These are phyloP conservation scores for Phallusia fumigata DNA, from an alignment of 23 tunicate genomes.

Conservation along the genomic window DNA sequence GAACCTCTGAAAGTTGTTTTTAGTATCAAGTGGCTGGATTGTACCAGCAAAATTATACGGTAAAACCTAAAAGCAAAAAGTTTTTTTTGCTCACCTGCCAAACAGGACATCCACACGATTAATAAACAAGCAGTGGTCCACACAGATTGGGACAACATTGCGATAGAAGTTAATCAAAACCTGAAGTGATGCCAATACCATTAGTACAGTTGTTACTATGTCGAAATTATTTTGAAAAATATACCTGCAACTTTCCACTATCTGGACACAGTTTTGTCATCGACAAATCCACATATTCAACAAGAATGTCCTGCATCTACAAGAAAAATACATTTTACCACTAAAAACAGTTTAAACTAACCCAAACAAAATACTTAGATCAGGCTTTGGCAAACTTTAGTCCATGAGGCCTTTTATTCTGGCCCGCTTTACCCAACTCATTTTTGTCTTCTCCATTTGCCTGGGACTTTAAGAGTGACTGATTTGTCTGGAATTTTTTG, in stretches of 20 bases:
- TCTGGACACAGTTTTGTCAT: conserved; percentile 93
- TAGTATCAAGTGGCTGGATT: too few relatives aligned
- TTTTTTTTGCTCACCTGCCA: conserved; percentile 50
- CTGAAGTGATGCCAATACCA: conserved; percentile 16
- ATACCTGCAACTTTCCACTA: conserved; percentile 86
- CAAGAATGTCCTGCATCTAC: conserved; percentile 79
- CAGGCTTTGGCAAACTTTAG: too few relatives aligned
- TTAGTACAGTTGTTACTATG: background rate
- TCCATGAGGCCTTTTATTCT: too few relatives aligned
- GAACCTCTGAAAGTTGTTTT: too few relatives aligned
- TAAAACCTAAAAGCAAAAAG: background rate
- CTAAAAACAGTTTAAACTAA: too few relatives aligned
- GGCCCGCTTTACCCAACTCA: too few relatives aligned
- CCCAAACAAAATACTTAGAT: too few relatives aligned
- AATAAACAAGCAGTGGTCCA: conserved; percentile 80
- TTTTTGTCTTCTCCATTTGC: too few relatives aligned
- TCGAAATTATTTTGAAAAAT: too few relatives aligned
- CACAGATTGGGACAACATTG: conserved; percentile 90
- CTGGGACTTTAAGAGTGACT: too few relatives aligned
- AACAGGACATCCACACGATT: conserved; percentile 79
- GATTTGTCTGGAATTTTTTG: too few relatives aligned
- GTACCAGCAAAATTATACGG: background rate
- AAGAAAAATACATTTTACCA: background rate
- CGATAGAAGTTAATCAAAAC: conserved; percentile 74
- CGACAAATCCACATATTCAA: conserved; percentile 85